These are phyloP conservation scores for Myodes glareolus DNA, from an alignment of 2,113 vertebrate species.

Conservation along the genomic window DNA sequence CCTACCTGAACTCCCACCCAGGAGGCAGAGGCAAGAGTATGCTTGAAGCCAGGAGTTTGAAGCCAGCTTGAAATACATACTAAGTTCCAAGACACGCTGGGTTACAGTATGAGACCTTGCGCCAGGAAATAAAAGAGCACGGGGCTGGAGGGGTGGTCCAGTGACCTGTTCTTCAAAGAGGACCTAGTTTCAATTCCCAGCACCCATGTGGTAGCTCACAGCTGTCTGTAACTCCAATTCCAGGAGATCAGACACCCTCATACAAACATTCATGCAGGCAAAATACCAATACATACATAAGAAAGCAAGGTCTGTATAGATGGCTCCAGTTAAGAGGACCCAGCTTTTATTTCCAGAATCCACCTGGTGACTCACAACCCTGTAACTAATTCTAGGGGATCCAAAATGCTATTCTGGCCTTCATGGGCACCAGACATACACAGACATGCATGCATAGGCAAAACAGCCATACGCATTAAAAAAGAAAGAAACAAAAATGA, in stretches of 20 bases:
- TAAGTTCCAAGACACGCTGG: neutral
- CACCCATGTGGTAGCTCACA: neutral
- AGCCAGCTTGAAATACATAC: neutral
- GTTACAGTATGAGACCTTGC: neutral
- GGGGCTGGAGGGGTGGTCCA: neutral
- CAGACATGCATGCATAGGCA: neutral
- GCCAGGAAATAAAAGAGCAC: neutral
- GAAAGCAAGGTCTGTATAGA: neutral
- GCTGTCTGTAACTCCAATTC: neutral
- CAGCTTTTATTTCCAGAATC: neutral
- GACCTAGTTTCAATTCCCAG: neutral
- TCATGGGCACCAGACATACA: neutral
- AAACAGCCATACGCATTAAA: neutral
- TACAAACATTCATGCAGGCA: neutral
- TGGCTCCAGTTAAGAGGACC: neutral
- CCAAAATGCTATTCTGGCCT: neutral
- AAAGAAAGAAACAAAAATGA: neutral
- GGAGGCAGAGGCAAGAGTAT: neutral
- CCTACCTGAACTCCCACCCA: neutral
- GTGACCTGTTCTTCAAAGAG: neutral
- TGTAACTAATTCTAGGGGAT: neutral
- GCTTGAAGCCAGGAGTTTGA: neutral
- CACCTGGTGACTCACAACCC: neutral
- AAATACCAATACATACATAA: neutral
- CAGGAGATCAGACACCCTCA: neutral